These are phyloP conservation scores for Heliconius aoede DNA, from an alignment of 2,888 invertebrate genomes.

Conservation along the genomic window DNA sequence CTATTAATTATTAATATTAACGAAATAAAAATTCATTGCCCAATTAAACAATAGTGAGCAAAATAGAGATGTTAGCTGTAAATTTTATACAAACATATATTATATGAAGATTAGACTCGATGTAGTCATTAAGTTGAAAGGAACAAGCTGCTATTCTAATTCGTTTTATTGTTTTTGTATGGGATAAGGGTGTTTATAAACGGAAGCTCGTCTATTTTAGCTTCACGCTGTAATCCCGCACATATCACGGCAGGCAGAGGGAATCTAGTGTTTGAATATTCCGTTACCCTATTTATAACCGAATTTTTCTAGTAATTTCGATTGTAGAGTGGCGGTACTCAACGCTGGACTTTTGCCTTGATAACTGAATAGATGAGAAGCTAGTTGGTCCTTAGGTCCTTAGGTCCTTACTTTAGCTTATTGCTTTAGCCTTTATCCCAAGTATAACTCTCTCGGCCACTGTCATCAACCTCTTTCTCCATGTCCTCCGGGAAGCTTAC, in stretches of 20 bases:
- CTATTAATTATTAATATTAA: not conserved
- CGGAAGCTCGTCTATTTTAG: not conserved
- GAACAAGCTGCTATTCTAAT: slow-evolving; percentile 35
- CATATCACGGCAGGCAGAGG: not conserved
- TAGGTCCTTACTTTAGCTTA: too few species aligned
- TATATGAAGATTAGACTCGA: slow-evolving; percentile 10
- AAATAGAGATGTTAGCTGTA: not conserved
- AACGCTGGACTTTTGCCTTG: too few species aligned
- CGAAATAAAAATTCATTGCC: not conserved
- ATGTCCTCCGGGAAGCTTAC: too few species aligned
- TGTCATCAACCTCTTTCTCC: too few species aligned
- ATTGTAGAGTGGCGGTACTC: not conserved
- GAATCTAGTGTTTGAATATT: not conserved
- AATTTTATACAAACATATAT: slow-evolving; percentile 16
- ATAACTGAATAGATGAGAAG: too few species aligned
- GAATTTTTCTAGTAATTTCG: not conserved
- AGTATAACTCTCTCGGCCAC: too few species aligned
- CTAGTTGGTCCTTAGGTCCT: too few species aligned
- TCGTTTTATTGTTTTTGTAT: slow-evolving; percentile 33
- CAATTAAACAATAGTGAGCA: not conserved
- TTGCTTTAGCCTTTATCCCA: too few species aligned
- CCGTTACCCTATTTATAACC: not conserved
- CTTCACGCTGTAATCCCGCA: not conserved
- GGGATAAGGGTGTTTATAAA: slow-evolving; percentile 16
- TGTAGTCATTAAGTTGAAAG: slow-evolving; percentile 27